These are phyloP conservation scores for Graphium colonna DNA, from an alignment of 2,888 invertebrate species.

Conservation along the genomic window DNA sequence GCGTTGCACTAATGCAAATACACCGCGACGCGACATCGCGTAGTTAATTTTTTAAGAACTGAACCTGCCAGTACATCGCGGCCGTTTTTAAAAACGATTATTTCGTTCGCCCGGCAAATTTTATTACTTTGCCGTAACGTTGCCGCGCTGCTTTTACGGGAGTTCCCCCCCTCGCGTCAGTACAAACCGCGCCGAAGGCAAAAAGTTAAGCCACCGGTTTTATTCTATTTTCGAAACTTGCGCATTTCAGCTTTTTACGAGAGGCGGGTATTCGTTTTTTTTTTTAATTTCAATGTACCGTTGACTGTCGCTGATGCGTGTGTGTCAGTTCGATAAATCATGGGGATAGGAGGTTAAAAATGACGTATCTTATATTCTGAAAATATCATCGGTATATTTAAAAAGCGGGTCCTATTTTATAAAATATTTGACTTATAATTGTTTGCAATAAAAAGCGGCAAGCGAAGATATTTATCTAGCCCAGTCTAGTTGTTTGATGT, in stretches of 20 bases:
- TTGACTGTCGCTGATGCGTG: no score
- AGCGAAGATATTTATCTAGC: no score
- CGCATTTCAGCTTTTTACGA: slow-evolving; percentile 5
- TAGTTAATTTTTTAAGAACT: background rate
- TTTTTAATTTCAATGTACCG: background rate
- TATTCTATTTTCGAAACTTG: slow-evolving; percentile 9
- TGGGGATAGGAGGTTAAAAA: no score
- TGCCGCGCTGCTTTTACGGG: background rate
- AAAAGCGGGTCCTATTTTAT: no score
- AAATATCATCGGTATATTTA: no score
- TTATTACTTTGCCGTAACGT: slow-evolving; percentile 1
- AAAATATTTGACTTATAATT: no score
- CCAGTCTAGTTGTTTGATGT: no score
- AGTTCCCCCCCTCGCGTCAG: background rate
- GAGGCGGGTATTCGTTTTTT: background rate
- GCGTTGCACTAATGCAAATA: no score
- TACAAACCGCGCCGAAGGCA: background rate
- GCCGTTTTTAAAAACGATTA: slow-evolving; percentile 5
- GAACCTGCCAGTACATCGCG: background rate
- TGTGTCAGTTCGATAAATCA: no score
- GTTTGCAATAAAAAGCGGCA: no score
- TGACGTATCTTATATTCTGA: no score
- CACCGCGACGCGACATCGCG: no score
- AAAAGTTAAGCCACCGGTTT: slow-evolving; percentile 2
- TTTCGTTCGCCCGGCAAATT: slow-evolving; percentile 3